These are phyloP conservation scores for Phaenicophaeus curvirostris DNA, from an alignment of 2,797 vertebrate species.

Conservation along the genomic window DNA sequence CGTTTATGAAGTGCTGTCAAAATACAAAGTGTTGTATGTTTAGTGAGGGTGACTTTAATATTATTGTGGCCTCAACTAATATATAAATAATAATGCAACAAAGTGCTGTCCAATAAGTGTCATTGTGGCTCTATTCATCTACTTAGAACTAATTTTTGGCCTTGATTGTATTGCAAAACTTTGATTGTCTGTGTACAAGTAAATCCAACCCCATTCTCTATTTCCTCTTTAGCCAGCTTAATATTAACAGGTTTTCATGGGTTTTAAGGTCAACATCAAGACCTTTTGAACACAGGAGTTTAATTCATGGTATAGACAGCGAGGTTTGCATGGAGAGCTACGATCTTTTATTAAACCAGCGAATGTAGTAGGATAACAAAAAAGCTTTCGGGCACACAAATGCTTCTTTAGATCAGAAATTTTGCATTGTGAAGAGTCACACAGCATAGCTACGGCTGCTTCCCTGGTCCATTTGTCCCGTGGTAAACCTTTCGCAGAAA, in stretches of 20 bases:
- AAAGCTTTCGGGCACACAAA: not conserved
- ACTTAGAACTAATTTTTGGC: not conserved
- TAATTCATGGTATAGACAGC: not conserved
- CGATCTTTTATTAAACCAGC: not conserved
- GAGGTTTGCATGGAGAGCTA: not conserved
- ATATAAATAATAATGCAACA: not conserved
- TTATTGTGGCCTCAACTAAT: not conserved
- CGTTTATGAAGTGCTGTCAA: slow-evolving; percentile 54
- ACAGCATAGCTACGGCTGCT: not conserved
- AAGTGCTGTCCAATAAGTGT: not conserved
- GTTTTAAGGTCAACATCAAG: slow-evolving; percentile 1
- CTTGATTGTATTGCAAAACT: not conserved
- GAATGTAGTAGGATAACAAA: not conserved
- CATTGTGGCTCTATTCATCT: not conserved
- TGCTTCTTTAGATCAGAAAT: not conserved
- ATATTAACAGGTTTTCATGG: not conserved
- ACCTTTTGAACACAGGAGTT: not conserved
- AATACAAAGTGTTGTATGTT: slow-evolving; percentile 24
- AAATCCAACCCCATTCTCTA: not conserved
- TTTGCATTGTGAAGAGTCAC: not conserved
- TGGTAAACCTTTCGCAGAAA: not conserved
- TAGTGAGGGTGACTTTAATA: slow-evolving; percentile 56
- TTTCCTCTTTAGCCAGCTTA: not conserved
- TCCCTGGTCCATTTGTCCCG: not conserved
- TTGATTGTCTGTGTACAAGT: not conserved